phyloP scores from a whole-genome alignment of 1,140 invertebrate species.

The Delia radicum region DNA sequence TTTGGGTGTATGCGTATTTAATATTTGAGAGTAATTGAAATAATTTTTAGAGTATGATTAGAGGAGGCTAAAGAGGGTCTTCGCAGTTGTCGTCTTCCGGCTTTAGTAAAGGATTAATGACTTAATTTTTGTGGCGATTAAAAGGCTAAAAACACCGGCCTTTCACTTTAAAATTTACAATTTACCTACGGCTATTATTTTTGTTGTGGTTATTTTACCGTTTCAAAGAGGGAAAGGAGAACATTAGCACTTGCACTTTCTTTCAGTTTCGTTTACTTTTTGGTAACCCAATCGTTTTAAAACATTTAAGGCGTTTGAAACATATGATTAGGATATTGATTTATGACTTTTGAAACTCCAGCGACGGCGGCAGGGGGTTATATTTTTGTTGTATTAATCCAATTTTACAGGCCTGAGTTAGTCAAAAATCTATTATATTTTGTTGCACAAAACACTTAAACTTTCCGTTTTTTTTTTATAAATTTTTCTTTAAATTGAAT shows the following conservation, averaged over 20 bases:
- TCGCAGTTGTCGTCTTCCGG: not conserved
- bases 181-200: not conserved
- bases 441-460: not conserved
- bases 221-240: too few relatives aligned
- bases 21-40: not conserved
- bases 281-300: too few relatives aligned
- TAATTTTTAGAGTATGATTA: not conserved
- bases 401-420: too few relatives aligned
- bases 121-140: not conserved
- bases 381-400: too few relatives aligned
- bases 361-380: too few relatives aligned
- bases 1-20: not conserved
- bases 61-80: not conserved
- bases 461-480: not conserved
- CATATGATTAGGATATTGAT: too few relatives aligned
- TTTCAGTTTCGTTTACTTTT: too few relatives aligned
- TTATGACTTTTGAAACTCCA: too few relatives aligned
- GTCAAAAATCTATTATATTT: too few relatives aligned
- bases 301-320: too few relatives aligned
- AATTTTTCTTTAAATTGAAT: too few relatives aligned
- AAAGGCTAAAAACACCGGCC: not conserved
- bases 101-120: conserved; percentile 5
- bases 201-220: not conserved
- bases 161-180: not conserved
- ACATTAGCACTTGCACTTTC: not conserved